Evolutionary conservation across 2,797 vertebrate species (phyloP), one percentile per base, ranked within the genome.

Genomic region (Podarcis lilfordi): DNA sequence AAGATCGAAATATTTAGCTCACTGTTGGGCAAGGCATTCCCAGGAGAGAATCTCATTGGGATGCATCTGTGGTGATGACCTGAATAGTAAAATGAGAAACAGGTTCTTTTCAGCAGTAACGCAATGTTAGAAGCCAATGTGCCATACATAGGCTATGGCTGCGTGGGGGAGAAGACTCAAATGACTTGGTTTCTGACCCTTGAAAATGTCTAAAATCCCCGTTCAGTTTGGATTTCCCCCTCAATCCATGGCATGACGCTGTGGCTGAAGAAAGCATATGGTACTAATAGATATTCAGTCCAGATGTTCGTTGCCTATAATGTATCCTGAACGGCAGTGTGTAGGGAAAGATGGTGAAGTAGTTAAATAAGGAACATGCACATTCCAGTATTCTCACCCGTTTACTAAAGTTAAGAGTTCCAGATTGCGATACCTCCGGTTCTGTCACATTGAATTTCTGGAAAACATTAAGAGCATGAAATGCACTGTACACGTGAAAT

Each of bases 391-490:
- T 96, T 96, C 96, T 96, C 94, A 92, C 95, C 96, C 96, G 95
- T 96, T 97, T 95, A 95, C 66, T 79, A 93, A 96, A 96, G 92
- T 95, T 96, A 96, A 96, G 95, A 95, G 94, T 95, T 96, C 95
- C 96, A 96, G 96, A 96, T 95, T 96, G 95, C 94, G 91, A 93
- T 91, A 95, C 94, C 95, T 97, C 95, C 86, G 89, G 94, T 95
- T 96, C 94, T 96, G 96, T 97, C 96, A 95, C 94, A 95, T 94
- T 95, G 94, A 95, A 96, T 97, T 96, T 97, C 97, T 97, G 96
- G 96, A 96, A 94, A 96, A 94, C 90, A 94, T 96, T 96, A 95
- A 95, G 93, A 95, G 87, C 92, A 91, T 95, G 95, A 92, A 95
- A 89, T 86, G 92, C 82, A 87, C 90, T 79, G 64, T 84, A 80